Evolutionary conservation across 2,797 vertebrate species (phyloP), one percentile per base, ranked within the genome.

Genomic region (Carapus acus): DNA sequence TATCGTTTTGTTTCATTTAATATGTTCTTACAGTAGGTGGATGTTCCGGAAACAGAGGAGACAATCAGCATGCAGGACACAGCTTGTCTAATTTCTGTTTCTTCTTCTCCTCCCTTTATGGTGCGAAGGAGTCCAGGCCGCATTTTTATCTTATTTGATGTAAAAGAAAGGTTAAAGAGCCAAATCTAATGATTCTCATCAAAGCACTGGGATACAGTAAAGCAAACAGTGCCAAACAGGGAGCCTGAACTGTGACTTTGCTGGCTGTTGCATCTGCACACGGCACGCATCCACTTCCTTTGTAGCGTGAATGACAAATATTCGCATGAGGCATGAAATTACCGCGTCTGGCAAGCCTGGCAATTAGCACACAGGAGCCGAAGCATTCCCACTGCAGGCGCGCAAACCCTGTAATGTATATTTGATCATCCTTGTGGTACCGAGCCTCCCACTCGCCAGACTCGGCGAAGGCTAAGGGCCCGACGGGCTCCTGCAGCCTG

Each of bases 271-370:
- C 33, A 46, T 60, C 67, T 58, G 40, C 45, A 51, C 37, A 64
- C 49, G 54, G 58, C 55, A 46, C 21, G 13, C 43, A 18, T 37
- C 11, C 40, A 19, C 20, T 16, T 72, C 22, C 20, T 60, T 47
- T 49, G 45, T 43, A 43, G 54, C 31, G 34, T 67, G 48, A 65
- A 56, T 70, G 57, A 76, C 65, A 73, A 63, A 58, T 47, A 52
- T 56, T 62, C 22, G 69, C 49, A 66, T 63, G 55, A 49, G 54
- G 64, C 61, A 69, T 68, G 57, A 73, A 76, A 79, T 79, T 64
- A 56, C 29, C 45, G 49, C 49, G 41, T 51, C 33, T 44, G 62
- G 49, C 4, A 19, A 65, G 55, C 45, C 44, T 38, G 11, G 45
- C 45, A 72, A 76, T 80, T 71, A 79, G 43, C 64, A 69, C 49